Conservation (phyloP, 2,888 invertebrate genomes). For the Lithosia quadra region DNA sequence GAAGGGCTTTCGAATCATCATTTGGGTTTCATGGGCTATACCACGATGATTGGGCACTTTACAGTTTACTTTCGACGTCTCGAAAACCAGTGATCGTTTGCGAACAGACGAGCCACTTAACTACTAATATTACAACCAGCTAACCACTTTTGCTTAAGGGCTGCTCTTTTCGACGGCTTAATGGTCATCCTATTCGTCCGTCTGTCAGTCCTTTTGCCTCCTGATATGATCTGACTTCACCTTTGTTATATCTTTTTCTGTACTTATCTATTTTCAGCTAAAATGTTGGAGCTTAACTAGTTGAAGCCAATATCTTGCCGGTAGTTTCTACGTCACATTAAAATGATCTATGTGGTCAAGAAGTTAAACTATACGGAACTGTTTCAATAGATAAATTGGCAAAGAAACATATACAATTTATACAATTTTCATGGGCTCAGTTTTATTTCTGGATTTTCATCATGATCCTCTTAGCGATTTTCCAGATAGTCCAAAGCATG, state of each 20-base stretch:
- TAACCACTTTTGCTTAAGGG: not conserved
- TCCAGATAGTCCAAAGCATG: too few species aligned
- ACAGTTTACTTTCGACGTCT: not conserved
- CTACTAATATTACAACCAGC: not conserved
- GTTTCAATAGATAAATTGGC: too few species aligned
- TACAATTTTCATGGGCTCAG: too few species aligned
- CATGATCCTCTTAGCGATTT: too few species aligned
- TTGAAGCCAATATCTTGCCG: too few species aligned
- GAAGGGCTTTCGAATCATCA: constrained; percentile 1
- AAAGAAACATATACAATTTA: too few species aligned
- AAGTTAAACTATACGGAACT: not conserved
- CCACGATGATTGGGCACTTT: too few species aligned
- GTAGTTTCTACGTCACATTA: not conserved
- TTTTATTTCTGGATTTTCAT: too few species aligned
- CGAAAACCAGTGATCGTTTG: not conserved
- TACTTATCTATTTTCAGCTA: not conserved
- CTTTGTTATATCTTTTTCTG: not conserved
- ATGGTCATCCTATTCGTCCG: not conserved
- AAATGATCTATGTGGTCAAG: not conserved
- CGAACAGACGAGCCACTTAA: not conserved
- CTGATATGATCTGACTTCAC: not conserved
- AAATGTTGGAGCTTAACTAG: too few species aligned
- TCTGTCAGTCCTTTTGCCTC: not conserved
- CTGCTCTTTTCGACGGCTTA: not conserved
- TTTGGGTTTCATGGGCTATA: not conserved